Evolutionary conservation across 2,888 invertebrate genomes (phyloP).

Genomic region (Bugula neritina): DNA sequence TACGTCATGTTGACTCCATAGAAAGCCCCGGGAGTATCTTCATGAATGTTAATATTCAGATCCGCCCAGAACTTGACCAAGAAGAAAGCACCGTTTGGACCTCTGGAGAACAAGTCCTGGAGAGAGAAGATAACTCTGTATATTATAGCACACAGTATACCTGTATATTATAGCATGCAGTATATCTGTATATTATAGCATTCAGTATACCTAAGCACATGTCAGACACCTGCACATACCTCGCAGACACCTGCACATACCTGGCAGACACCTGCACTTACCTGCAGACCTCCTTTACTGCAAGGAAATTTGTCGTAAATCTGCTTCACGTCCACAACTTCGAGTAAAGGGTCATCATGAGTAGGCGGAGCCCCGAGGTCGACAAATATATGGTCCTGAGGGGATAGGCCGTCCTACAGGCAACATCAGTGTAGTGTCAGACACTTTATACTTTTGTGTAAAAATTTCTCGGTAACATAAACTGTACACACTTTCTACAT

Average conservation of each 20-base stretch:
- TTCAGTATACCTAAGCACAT: too few relatives aligned
- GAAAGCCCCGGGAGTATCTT: conserved; percentile 81
- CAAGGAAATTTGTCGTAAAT: conserved; percentile 99
- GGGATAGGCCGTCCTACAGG: background rate
- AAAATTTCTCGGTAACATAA: too few relatives aligned
- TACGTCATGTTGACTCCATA: conserved; percentile 97
- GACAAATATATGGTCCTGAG: conserved; percentile 78
- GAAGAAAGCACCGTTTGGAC: conserved; percentile 95
- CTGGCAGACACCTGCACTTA: too few relatives aligned
- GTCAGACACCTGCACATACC: too few relatives aligned
- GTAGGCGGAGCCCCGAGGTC: conserved; percentile 91
- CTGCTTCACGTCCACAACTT: conserved; percentile 93
- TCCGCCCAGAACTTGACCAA: conserved; percentile 99
- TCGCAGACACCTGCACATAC: too few relatives aligned
- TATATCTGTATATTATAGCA: too few relatives aligned
- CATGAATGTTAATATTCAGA: conserved; percentile 88
- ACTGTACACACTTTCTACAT: too few relatives aligned
- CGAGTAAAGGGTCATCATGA: conserved; percentile 87
- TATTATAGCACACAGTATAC: background rate
- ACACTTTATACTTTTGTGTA: too few relatives aligned
- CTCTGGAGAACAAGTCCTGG: conserved; percentile 94
- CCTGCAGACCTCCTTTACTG: conserved; percentile 83
- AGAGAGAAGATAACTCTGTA: conserved; percentile 53
- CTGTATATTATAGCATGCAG: background rate
- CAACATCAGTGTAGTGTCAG: too few relatives aligned